phyloP scores from a whole-genome alignment of 2,797 vertebrate species.

The Poecilia wingei region DNA sequence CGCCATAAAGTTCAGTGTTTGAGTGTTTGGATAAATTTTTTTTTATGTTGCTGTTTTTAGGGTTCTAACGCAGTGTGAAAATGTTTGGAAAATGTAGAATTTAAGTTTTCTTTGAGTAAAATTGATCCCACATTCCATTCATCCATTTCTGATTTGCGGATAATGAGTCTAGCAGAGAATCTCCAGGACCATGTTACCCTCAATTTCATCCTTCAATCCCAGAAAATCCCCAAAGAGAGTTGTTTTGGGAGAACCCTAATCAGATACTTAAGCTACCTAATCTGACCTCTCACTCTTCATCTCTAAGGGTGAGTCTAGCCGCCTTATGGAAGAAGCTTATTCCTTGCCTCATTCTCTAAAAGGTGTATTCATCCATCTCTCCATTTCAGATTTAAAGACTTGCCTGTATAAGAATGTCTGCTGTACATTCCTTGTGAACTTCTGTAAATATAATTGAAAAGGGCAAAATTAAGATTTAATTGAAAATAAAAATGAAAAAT shows the following conservation, averaged over 20 bases:
- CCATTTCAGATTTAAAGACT: neutral
- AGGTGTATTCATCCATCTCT: neutral
- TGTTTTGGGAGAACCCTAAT: neutral
- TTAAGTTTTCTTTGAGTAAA: neutral
- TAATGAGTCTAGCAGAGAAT: neutral
- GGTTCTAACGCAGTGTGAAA: neutral
- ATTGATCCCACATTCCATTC: neutral
- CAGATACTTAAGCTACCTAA: neutral
- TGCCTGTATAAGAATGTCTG: neutral
- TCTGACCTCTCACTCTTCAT: neutral
- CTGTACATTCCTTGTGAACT: neutral
- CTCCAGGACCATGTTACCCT: neutral
- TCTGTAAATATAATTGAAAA: neutral
- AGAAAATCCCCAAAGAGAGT: neutral
- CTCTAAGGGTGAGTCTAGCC: neutral
- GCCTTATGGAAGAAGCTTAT: neutral
- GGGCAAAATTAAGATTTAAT: neutral
- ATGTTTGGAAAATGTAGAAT: neutral
- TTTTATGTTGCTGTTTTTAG: neutral
- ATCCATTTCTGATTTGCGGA: neutral
- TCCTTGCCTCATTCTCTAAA: neutral
- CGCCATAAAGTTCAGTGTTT: neutral
- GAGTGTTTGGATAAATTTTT: neutral
- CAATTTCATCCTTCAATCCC: neutral
- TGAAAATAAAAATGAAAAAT: neutral